Evolutionary conservation across 2,797 vertebrate species (phyloP).

Genomic region (Sternotherus odoratus): DNA sequence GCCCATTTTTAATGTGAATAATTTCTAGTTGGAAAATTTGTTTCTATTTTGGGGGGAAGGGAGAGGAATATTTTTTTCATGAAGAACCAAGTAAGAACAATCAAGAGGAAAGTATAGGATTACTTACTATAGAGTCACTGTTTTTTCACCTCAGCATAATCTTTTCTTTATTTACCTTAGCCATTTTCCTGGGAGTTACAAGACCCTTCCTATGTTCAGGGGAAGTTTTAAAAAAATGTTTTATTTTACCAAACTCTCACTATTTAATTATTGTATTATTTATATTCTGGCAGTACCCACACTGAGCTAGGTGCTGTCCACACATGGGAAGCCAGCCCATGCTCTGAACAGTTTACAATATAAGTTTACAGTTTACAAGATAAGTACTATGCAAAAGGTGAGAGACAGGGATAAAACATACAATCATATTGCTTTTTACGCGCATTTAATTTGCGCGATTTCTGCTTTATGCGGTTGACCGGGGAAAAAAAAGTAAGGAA

Average conservation of each 20-base stretch:
- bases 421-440: no score
- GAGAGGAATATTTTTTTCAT: not conserved
- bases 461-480: no score
- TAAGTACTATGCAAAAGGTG: not conserved
- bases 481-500: no score
- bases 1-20: not conserved
- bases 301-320: not conserved
- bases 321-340: not conserved
- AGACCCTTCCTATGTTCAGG: not conserved
- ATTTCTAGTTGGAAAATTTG: not conserved
- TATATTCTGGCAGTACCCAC: not conserved
- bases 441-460: no score
- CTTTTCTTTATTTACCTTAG: conserved; percentile 10
- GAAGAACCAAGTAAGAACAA: not conserved
- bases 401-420: not conserved
- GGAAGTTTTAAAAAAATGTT: conserved; percentile 16
- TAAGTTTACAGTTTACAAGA: no score
- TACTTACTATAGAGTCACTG: not conserved
- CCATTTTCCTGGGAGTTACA: not conserved
- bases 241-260: not conserved
- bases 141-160: not conserved
- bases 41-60: not conserved
- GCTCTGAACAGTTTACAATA: not conserved
- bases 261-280: not conserved
- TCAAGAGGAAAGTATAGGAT: not conserved